Base-by-base conservation (phyloP, 2,113 vertebrate genomes). In the Tyrannus savana region DNA sequence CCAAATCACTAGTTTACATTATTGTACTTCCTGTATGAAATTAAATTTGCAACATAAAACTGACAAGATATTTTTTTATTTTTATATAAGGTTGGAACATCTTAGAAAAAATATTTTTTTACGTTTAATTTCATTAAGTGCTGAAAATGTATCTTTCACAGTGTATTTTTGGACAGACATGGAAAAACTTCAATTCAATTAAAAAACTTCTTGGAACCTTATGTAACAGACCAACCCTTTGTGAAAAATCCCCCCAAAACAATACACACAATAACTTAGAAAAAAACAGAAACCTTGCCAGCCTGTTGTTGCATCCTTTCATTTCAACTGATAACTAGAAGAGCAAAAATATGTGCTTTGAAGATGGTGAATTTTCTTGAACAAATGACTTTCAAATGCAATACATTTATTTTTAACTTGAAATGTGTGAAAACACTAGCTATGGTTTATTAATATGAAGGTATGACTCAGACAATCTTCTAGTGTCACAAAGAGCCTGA, bases 391-490 rank as follows among this genome's bases (percentile, higher is more conserved):
- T 81, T 37, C 73, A 41, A 78, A 90, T 82, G 55, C 7, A 27
- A 90, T 79, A 52, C 8, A 30, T 84, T 87, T 89, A 64, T 84
- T 94, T 93, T 93, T 94, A 58, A 82, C 82, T 50, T 83, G 78
- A 91, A 92, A 84, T 85, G 62, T 92, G 72, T 90, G 90, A 93
- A 95, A 96, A 87, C 72, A 89, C 56, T 46, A 64, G 30, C 1
- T 6, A 33, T 25, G 31, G 41, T 75, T 93, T 93, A 92, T 78
- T 89, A 93, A 93, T 76, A 78, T n/a, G 58, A 84, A 95, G 18
- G 31, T 82, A 35, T 84, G 92, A 89, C 76, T 96, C 90, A 96
- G 59, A 77, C 30, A 69, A 46, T 84, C 53, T 58, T 69, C 41
- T 42, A 72, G 37, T 16, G 2, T 90, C 76, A 89, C 56, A 81